Evolutionary conservation across 1,140 invertebrate genomes (phyloP).

Genomic region (Drosophila ohnishii): DNA sequence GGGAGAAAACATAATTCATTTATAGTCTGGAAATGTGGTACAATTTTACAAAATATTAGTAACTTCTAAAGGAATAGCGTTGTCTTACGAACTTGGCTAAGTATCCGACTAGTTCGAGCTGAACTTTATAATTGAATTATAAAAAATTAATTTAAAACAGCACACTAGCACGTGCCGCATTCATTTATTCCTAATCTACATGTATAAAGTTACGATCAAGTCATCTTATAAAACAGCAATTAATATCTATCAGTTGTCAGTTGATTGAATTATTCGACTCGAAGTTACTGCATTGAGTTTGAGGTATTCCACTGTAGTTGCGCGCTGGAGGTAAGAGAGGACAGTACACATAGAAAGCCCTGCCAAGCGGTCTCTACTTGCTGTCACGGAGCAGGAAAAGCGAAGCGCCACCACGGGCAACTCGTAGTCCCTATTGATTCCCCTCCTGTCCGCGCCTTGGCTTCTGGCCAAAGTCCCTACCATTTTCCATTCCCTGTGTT

Average conservation of each 20-base stretch:
- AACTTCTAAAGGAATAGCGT: not conserved
- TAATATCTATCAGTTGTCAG: not conserved
- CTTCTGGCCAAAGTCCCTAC: conserved; percentile 46
- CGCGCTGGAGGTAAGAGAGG: not conserved
- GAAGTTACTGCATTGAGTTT: not conserved
- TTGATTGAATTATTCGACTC: not conserved
- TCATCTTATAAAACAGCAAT: not conserved
- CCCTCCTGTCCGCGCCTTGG: conserved; percentile 39
- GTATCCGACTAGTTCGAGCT: not conserved
- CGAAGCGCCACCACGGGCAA: conserved; percentile 10
- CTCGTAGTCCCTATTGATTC: conserved; percentile 27
- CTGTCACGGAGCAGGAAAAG: conserved; percentile 25
- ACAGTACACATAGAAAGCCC: not conserved
- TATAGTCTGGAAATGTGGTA: not conserved
- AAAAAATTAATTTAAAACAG: too few relatives aligned
- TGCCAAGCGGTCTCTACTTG: conserved; percentile 5
- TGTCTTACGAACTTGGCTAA: not conserved
- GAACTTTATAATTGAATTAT: not conserved
- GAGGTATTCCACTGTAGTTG: not conserved
- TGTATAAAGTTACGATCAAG: not conserved
- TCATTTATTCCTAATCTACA: not conserved
- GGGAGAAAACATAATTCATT: not conserved
- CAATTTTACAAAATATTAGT: too few relatives aligned
- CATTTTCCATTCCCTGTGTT: conserved; percentile 34
- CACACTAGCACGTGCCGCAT: too few relatives aligned